phyloP scores from a whole-genome alignment of 2,888 invertebrate genomes.

The Lamellibrachia columna region DNA sequence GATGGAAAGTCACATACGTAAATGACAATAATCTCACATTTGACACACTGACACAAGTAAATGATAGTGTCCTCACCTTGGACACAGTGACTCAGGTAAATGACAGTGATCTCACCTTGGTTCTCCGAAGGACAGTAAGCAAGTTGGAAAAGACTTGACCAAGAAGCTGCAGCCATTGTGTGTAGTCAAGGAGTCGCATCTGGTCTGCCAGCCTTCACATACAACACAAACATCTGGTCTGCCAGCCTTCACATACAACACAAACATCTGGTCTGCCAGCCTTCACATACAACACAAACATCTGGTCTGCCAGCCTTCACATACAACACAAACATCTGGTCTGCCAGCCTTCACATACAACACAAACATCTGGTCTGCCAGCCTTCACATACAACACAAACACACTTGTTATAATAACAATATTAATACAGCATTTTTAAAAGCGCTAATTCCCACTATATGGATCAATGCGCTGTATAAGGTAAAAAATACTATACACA shows the following conservation, averaged over 20 bases:
- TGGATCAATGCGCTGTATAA: no score
- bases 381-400: constrained; percentile 29
- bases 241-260: background rate
- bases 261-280: background rate
- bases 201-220: constrained; percentile 66
- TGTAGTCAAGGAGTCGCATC: constrained; percentile 72
- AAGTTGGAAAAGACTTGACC: constrained; percentile 75
- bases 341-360: background rate
- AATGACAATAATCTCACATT: no score
- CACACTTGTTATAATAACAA: no score
- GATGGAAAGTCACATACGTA: no score
- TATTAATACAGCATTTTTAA: no score
- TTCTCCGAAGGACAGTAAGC: constrained; percentile 77
- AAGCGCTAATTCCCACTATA: no score
- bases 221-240: background rate
- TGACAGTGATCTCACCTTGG: constrained; percentile 68
- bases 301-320: constrained; percentile 67
- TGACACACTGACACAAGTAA: no score
- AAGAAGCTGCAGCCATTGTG: constrained; percentile 78
- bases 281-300: constrained; percentile 29
- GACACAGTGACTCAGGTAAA: no score
- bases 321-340: background rate
- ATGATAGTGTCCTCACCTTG: no score
- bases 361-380: background rate
- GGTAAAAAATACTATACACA: no score